Conservation (phyloP, 2,113 vertebrate genomes). For the Edolisoma coerulescens region DNA sequence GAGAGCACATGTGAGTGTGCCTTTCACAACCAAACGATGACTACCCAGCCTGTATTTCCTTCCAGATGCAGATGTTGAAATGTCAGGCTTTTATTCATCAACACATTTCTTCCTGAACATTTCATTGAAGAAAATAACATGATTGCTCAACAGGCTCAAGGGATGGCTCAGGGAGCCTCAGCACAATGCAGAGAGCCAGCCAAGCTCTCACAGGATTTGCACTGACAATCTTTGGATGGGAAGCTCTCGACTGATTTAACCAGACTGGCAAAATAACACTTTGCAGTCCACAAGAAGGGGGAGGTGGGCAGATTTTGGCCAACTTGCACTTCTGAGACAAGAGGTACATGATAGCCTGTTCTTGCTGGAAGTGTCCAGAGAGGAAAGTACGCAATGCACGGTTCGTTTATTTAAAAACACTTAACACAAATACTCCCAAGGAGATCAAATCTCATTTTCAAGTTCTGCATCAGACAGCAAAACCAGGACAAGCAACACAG, state of each 20-base stretch:
- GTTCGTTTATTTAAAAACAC: not conserved
- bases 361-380: not conserved
- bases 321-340: not conserved
- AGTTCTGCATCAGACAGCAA: not conserved
- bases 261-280: not conserved
- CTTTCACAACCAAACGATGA: constrained; percentile 21
- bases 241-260: not conserved
- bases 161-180: constrained; percentile 38
- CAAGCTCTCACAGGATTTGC: constrained; percentile 24
- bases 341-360: not conserved
- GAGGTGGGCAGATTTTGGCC: not conserved
- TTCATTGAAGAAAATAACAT: constrained; percentile 54
- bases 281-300: not conserved
- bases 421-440: constrained; percentile 7
- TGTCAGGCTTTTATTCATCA: constrained; percentile 35
- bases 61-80: constrained; percentile 52
- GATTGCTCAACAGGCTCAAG: constrained; percentile 55
- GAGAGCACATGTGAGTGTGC: not conserved
- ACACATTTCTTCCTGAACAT: constrained; percentile 32
- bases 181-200: constrained; percentile 14
- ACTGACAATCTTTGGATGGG: not conserved
- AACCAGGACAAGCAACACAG: not conserved
- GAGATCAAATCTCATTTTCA: constrained; percentile 2
- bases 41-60: not conserved
- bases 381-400: not conserved